Evolutionary conservation across 2,797 vertebrate species (phyloP), one percentile per base, ranked within the genome.

Genomic region (Mormyrops attenuatus): DNA sequence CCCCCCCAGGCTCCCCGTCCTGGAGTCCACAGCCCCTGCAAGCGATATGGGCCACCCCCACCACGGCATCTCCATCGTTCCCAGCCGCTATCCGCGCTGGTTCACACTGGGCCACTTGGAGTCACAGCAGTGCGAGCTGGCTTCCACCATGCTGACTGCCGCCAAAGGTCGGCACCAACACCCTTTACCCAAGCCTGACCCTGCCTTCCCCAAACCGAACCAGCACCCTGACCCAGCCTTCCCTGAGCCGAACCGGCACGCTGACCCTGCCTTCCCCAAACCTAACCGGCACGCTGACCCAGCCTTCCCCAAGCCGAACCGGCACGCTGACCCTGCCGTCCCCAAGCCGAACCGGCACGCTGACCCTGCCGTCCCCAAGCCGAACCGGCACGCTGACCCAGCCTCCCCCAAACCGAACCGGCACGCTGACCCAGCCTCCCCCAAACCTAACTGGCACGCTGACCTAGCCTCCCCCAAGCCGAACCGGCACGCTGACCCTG

Each of bases 91-190:
- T 93, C 98, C 98, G 0, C 98, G 98, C 90, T 99, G 98, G 98
- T 99, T 99, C 95, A 99, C 98, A 0, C 96, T 99, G 92, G 98
- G 98, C 17, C 98, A 99, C 92, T 95, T 99, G 96, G 98, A 99
- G 95, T 99, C 98, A 0, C 98, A 99, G 95, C 98, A 99, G 95
- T 99, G 98, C 0, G 98, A 99, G 94, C 95, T 99, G 92, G 98
- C 98, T 87, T 99, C 98, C 86, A 99, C 98, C 93, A 99, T 99
- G 98, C 97, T 99, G 90, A 99, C 98, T 0, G 98, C 98, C 80
- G 98, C 98, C 93, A 97, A 97, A 96, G 97, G 97, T 97, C 90
- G 90, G 90, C 15, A 22, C 2, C 80, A 3, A 15, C 7, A 9
- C 0, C 8, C n/a, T 7, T 60, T 6, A n/a, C 17, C 13, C 0